A percentile compares a stretch with the other conserved stretches of the same genome.
These are phyloP conservation scores for Diplolepis rosae DNA, from an alignment of 2,888 invertebrate species.

Conservation along the genomic window DNA sequence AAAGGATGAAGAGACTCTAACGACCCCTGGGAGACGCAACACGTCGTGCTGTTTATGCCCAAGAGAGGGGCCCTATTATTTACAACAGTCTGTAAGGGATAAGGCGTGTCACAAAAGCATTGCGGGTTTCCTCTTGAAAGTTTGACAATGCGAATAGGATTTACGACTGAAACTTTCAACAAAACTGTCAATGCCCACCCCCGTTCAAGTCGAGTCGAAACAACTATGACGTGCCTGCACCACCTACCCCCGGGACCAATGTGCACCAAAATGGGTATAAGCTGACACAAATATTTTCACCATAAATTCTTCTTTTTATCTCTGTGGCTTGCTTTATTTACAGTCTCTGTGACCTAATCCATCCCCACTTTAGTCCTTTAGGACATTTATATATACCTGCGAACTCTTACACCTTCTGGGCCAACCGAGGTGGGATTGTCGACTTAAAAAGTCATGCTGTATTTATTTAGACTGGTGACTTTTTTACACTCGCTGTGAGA, in stretches of 20 bases:
- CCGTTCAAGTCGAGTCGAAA: constrained; percentile 7
- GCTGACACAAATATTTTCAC: constrained; percentile 46
- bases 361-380: constrained; percentile 14
- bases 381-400: constrained; percentile 14
- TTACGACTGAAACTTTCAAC: constrained; percentile 73
- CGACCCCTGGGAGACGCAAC: constrained; percentile 10
- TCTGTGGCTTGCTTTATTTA: constrained; percentile 47
- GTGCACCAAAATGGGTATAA: constrained; percentile 33
- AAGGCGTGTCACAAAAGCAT: constrained; percentile 72
- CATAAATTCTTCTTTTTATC: constrained; percentile 48
- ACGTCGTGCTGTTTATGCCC: constrained; percentile 34
- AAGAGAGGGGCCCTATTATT: constrained; percentile 64
- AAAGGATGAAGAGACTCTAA: not conserved
- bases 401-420: not conserved
- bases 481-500: constrained; percentile 27
- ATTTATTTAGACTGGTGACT: constrained; percentile 20
- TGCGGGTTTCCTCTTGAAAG: constrained; percentile 73
- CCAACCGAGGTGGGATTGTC: not conserved
- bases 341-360: constrained; percentile 44
- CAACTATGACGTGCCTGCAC: not conserved
- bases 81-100: constrained; percentile 69
- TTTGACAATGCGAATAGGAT: constrained; percentile 69
- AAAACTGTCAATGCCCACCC: constrained; percentile 69
- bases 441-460: not conserved
- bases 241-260: constrained; percentile 25